Conservation (phyloP, 2,113 vertebrate genomes). For the Peromyscus polionotus region DNA sequence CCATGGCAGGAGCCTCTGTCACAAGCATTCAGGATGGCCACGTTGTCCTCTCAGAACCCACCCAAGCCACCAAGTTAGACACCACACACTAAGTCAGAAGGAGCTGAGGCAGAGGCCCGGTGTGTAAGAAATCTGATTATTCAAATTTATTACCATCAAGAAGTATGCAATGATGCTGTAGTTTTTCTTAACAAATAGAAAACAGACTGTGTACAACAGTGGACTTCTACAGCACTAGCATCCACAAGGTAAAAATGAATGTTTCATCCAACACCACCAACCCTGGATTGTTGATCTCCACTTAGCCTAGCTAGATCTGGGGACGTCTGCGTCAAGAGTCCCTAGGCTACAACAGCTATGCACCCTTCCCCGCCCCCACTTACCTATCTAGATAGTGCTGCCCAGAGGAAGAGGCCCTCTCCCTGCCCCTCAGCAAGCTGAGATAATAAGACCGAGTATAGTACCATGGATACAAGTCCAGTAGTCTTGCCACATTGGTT, state of each 20-base stretch:
- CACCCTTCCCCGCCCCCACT: constrained; percentile 89
- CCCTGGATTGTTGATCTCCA: constrained; percentile 89
- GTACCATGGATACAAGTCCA: constrained; percentile 93
- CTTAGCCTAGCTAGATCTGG: constrained; percentile 84
- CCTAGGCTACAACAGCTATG: constrained; percentile 88
- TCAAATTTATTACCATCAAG: constrained; percentile 99
- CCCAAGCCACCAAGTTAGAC: not conserved
- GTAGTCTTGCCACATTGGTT: constrained; percentile 94
- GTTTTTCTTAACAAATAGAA: constrained; percentile 98
- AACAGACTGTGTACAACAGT: constrained; percentile 98
- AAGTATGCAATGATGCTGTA: constrained; percentile 94
- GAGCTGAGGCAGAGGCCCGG: constrained; percentile 86
- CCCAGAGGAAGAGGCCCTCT: constrained; percentile 88
- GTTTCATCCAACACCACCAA: constrained; percentile 90
- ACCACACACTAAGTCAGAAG: constrained; percentile 66
- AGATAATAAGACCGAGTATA: constrained; percentile 91
- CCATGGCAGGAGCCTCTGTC: accelerated
- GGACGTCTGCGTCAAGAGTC: constrained; percentile 81
- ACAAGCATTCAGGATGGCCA: not conserved
- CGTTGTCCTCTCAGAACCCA: not conserved
- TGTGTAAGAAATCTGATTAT: constrained; percentile 95
- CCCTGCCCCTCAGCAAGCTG: constrained; percentile 89
- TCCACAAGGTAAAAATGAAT: constrained; percentile 99
- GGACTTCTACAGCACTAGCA: constrained; percentile 94
- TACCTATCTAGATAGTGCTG: constrained; percentile 89